phyloP scores from a whole-genome alignment of 2,888 invertebrate genomes.

The Folsomia manolachei region DNA sequence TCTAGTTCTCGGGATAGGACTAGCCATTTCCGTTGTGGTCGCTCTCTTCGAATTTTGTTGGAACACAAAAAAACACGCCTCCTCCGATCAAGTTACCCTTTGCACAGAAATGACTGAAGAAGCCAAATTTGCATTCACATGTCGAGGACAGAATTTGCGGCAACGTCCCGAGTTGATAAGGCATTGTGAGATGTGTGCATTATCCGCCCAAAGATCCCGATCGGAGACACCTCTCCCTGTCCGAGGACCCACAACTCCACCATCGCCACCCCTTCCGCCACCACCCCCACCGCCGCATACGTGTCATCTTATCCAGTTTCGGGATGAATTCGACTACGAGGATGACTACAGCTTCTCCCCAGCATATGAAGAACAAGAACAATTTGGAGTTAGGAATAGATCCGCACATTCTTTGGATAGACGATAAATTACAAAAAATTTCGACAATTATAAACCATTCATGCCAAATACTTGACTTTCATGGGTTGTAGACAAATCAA shows the following conservation, averaged over 20 bases:
- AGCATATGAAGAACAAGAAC: background rate
- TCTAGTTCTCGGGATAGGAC: slow-evolving; percentile 74
- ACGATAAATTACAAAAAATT: no score
- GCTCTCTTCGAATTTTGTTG: slow-evolving; percentile 79
- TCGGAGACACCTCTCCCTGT: background rate
- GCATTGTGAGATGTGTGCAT: slow-evolving; percentile 61
- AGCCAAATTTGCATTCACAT: slow-evolving; percentile 55
- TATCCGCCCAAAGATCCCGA: background rate
- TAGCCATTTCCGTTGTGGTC: slow-evolving; percentile 70
- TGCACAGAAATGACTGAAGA: slow-evolving; percentile 77
- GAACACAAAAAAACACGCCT: slow-evolving; percentile 65
- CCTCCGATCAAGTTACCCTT: slow-evolving; percentile 66
- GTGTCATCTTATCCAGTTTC: no score
- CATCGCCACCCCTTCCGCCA: background rate
- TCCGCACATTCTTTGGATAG: no score
- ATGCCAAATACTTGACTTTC: no score
- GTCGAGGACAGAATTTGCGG: slow-evolving; percentile 57
- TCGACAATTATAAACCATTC: no score
- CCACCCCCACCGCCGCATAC: background rate
- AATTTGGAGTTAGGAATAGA: background rate
- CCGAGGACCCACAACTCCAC: background rate
- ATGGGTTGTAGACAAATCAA: no score
- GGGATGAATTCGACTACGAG: background rate
- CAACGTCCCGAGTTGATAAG: slow-evolving; percentile 75
- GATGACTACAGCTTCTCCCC: background rate